A percentile compares a stretch with the other conserved stretches of the same genome.
These are phyloP conservation scores for Drosophila sulfurigaster DNA, from an alignment of 1,140 invertebrate genomes.

Conservation along the genomic window DNA sequence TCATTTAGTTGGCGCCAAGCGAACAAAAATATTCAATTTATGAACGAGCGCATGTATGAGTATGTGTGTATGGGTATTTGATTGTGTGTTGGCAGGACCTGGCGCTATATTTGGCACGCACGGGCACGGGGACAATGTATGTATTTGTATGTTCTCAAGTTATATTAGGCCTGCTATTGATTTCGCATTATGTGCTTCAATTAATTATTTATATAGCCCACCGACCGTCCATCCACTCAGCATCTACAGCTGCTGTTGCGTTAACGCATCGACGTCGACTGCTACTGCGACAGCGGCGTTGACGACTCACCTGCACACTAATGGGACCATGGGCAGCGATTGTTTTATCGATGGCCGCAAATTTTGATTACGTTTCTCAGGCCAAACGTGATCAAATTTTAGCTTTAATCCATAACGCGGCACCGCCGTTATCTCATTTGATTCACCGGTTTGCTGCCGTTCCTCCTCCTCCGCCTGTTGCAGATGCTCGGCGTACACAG, in stretches of 20 bases:
- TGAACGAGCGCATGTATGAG: slow-evolving; percentile 34
- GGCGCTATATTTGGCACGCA: slow-evolving; percentile 78
- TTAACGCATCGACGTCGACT: background rate
- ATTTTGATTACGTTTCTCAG: slow-evolving; percentile 90
- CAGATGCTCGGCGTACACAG: slow-evolving; percentile 69
- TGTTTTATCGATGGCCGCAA: slow-evolving; percentile 88
- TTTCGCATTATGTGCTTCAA: slow-evolving; percentile 72
- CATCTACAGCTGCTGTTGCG: slow-evolving; percentile 17
- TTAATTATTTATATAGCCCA: slow-evolving; percentile 67
- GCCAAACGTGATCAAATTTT: slow-evolving; percentile 90
- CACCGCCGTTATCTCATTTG: slow-evolving; percentile 71
- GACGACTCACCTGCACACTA: slow-evolving; percentile 78
- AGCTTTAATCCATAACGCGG: slow-evolving; percentile 90
- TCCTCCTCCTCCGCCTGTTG: slow-evolving; percentile 36
- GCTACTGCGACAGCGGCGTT: slow-evolving; percentile 14
- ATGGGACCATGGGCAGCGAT: slow-evolving; percentile 80
- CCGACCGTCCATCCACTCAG: slow-evolving; percentile 13
- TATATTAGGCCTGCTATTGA: slow-evolving; percentile 73
- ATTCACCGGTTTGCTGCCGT: slow-evolving; percentile 32
- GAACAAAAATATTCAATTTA: slow-evolving; percentile 72
- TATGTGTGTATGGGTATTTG: slow-evolving; percentile 19
- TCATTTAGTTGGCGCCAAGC: slow-evolving; percentile 67
- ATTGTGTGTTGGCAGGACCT: slow-evolving; percentile 56
- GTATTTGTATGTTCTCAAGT: slow-evolving; percentile 8
- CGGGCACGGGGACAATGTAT: slow-evolving; percentile 25